Base-by-base conservation (phyloP, 2,888 invertebrate species). In the Seira ritae region DNA sequence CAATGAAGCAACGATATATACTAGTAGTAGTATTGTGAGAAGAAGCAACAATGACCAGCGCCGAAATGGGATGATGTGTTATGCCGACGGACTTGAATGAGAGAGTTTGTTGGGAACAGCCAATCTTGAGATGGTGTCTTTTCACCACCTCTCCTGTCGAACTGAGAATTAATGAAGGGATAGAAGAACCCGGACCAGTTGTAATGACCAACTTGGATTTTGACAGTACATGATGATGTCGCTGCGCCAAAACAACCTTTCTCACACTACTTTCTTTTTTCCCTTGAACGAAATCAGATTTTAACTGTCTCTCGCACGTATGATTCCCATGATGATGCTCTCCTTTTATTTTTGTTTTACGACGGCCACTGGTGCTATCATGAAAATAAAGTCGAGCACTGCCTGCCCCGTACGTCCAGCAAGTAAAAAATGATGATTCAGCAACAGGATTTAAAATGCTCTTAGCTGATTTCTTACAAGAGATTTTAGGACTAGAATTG, bases 401-500 rank as follows among this genome's bases (percentile, higher is more conserved):
- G 12, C 17, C 50, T n/a, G 50, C 15, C 50, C 50, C 50, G 17
- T 50, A n/a, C 50, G 50, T 50, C 50, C 50, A 50, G 31, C 31
- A 31, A 50, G 15, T 50, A n/a, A 50, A n/a, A 50, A 50, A 50
- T 50, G 50, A 50, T 50, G 50, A 50, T 50, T 15, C 50, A 50
- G 50, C 50, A 50, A 50, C 50, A 50, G 50, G 50, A 50, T 50
- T 50, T 50, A n/a, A 50, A 50, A 50, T 50, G 50, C 3, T 50
- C 17, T 50, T 1, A 50, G 75, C 67, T 68, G 65, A 67, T 68
- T 68, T n/a, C 50, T 75, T 67, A 31, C n/a, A 24, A 68, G 67
- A 12, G 65, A 17, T 24, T 46, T 23, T 24, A 68, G 67, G 67
- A 75, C 75, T 75, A 75, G 75, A 66, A 75, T 42, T 67, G 75